Conservation (phyloP, 2,797 vertebrate genomes). For the Rhincodon typus region DNA sequence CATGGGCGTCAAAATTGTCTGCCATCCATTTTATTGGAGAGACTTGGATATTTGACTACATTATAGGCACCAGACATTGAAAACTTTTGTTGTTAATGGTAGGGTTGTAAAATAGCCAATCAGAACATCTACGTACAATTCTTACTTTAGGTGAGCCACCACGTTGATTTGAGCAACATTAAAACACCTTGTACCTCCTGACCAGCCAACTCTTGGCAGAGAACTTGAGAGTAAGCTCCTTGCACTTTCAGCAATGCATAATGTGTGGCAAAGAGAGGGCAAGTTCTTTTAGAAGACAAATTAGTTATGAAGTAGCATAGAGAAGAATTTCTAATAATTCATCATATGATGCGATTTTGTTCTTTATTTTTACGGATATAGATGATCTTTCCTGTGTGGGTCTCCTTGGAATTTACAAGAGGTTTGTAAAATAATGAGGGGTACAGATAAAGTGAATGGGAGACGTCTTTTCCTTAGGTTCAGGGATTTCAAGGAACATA, state of each 20-base stretch:
- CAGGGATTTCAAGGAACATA: too few relatives aligned
- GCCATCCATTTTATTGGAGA: background rate
- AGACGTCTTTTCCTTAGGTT: too few relatives aligned
- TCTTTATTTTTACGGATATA: background rate
- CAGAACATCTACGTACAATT: too few relatives aligned
- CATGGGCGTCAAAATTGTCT: background rate
- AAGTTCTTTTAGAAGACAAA: background rate
- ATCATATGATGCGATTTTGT: background rate
- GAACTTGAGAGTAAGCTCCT: background rate
- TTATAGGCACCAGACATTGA: background rate
- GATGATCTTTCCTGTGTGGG: conserved; percentile 21
- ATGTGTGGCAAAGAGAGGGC: background rate
- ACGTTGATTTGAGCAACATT: background rate
- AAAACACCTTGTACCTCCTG: background rate
- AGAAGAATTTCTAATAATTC: background rate
- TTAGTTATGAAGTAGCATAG: background rate
- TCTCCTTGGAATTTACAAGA: background rate
- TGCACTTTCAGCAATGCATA: background rate
- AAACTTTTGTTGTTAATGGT: background rate
- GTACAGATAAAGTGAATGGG: too few relatives aligned
- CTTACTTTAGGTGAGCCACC: too few relatives aligned
- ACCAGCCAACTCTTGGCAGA: background rate
- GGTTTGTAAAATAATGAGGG: too few relatives aligned
- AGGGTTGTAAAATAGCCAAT: background rate
- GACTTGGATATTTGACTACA: background rate